A percentile compares a stretch with the other conserved stretches of the same genome.
Evolutionary conservation across 1,140 invertebrate genomes (phyloP).

Genomic region (Aphis gossypii): DNA sequence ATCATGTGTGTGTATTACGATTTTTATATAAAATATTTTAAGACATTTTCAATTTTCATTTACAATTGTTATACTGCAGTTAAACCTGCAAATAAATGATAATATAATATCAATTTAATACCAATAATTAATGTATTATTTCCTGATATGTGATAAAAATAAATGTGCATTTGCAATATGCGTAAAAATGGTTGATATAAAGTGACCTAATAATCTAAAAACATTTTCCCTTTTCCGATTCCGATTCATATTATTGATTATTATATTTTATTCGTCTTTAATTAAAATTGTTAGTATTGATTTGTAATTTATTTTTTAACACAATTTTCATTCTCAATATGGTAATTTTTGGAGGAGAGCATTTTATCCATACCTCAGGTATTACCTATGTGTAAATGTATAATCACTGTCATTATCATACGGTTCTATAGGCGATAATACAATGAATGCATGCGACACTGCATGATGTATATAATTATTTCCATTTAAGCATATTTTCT

Average conservation of each 20-base stretch:
- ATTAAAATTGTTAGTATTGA: background rate
- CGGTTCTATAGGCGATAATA: background rate
- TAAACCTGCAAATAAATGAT: background rate
- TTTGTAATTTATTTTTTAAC: background rate
- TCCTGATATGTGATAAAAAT: background rate
- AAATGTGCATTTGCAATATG: background rate
- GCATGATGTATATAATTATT: background rate
- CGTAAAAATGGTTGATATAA: background rate
- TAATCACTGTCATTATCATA: background rate
- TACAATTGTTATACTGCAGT: background rate
- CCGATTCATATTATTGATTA: background rate
- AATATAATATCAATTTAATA: background rate
- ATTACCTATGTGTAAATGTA: background rate
- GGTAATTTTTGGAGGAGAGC: background rate
- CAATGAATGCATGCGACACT: background rate
- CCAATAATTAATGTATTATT: background rate
- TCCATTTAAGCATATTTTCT: background rate
- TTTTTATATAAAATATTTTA: background rate
- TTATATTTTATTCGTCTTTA: background rate
- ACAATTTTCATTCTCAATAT: background rate
- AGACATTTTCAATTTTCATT: background rate
- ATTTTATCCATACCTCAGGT: background rate
- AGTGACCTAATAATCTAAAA: background rate
- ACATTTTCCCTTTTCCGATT: background rate
- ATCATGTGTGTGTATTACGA: background rate